These are phyloP conservation scores for Phyllopteryx taeniolatus DNA, from an alignment of 2,113 vertebrate genomes.

Conservation along the genomic window DNA sequence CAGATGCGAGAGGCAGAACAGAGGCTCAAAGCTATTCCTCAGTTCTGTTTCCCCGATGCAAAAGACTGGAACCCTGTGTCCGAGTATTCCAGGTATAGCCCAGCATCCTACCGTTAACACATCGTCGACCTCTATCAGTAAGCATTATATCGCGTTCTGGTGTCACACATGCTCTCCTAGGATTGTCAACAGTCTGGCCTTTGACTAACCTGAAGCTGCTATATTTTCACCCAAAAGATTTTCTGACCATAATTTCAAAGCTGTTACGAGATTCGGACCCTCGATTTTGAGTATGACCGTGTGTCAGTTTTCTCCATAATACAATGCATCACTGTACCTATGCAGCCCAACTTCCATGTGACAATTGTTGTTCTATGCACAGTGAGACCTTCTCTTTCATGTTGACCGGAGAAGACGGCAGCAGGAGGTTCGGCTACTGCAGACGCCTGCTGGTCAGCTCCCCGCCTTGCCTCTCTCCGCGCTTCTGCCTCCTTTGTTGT, in stretches of 20 bases:
- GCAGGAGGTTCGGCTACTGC: constrained; percentile 95
- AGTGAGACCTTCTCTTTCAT: constrained; percentile 99
- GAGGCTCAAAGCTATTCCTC: constrained; percentile 95
- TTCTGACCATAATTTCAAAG: background rate
- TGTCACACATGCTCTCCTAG: too few relatives aligned
- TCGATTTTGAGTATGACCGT: background rate
- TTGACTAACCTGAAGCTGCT: background rate
- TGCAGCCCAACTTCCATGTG: background rate
- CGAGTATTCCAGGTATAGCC: constrained; percentile 86
- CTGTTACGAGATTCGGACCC: background rate
- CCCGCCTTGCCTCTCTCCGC: constrained; percentile 12
- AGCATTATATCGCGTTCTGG: background rate
- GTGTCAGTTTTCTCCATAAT: background rate
- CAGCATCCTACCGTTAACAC: background rate
- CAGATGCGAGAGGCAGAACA: constrained; percentile 96
- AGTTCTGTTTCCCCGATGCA: constrained; percentile 99
- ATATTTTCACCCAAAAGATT: background rate
- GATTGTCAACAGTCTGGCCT: too few relatives aligned
- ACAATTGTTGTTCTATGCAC: constrained; percentile 47
- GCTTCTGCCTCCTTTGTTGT: constrained; percentile 40
- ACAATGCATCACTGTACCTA: background rate
- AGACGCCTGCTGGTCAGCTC: constrained; percentile 90
- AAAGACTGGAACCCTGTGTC: constrained; percentile 95
- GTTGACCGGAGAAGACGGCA: constrained; percentile 97
- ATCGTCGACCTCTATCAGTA: background rate